Evolutionary conservation across 2,113 vertebrate genomes (phyloP).

Genomic region (Martes martes): DNA sequence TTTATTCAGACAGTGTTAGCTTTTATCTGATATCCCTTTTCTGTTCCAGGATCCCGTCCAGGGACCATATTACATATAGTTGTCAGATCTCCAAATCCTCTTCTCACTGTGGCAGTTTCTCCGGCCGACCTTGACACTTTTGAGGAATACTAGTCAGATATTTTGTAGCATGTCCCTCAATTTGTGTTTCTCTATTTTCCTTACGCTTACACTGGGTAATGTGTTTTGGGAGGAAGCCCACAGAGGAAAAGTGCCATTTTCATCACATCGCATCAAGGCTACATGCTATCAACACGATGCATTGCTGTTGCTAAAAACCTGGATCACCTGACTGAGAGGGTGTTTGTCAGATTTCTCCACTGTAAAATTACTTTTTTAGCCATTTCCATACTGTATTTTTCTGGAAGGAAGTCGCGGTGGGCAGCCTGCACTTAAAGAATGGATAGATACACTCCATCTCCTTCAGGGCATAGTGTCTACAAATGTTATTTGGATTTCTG

Average conservation of each 20-base stretch:
- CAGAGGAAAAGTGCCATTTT: background rate
- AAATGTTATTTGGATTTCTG: background rate
- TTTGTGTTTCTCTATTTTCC: background rate
- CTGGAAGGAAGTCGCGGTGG: background rate
- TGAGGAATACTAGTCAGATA: background rate
- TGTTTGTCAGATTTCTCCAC: background rate
- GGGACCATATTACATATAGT: background rate
- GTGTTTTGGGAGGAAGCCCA: background rate
- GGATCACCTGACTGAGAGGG: background rate
- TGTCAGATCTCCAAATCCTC: background rate
- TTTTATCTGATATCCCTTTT: background rate
- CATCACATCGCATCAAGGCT: background rate
- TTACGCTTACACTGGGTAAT: background rate
- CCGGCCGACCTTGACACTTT: background rate
- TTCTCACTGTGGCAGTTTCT: background rate
- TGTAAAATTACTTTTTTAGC: background rate
- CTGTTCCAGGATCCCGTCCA: background rate
- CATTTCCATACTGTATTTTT: background rate
- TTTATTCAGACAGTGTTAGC: background rate
- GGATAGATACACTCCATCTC: background rate
- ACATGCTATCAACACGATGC: too few species aligned
- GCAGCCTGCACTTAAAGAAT: background rate
- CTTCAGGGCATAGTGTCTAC: background rate
- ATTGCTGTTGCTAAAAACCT: background rate
- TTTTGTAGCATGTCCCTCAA: background rate